Percentiles rank a stretch among this genome's conserved stretches.
phyloP scores from a whole-genome alignment of 1,140 invertebrate genomes.

The Drosophila watanabei region DNA sequence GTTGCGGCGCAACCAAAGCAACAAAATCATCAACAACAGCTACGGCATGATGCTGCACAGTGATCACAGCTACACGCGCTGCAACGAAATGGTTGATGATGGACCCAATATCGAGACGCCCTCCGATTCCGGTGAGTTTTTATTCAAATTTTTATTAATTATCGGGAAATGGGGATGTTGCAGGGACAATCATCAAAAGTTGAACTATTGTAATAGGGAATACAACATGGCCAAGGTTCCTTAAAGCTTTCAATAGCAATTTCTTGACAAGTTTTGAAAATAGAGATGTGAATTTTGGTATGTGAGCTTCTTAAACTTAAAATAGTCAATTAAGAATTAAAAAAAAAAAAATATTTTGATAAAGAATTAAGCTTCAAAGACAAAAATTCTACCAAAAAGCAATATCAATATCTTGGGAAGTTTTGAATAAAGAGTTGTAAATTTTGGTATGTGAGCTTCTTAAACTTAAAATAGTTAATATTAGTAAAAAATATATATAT shows the following conservation, averaged over 20 bases:
- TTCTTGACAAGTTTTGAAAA: not conserved
- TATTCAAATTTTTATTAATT: not conserved
- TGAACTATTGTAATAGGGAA: not conserved
- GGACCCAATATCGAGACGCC: conserved; percentile 90
- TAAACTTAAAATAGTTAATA: not conserved
- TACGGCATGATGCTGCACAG: conserved; percentile 59
- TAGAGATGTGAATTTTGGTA: not conserved
- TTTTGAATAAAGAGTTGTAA: not conserved
- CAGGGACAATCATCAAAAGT: not conserved
- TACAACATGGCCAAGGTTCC: not conserved
- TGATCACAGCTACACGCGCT: conserved; percentile 91
- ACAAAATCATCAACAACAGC: not conserved
- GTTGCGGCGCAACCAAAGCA: not conserved
- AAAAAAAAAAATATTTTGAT: not conserved
- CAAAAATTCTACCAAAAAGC: not conserved
- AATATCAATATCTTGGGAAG: no score
- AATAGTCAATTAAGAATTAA: not conserved
- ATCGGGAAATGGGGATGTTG: not conserved
- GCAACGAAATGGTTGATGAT: conserved; percentile 86
- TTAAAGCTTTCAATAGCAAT: not conserved
- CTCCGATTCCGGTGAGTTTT: conserved; percentile 93
- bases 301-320: no score
- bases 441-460: not conserved
- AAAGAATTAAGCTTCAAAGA: not conserved
- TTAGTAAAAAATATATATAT: not conserved